A percentile compares a stretch with the other conserved stretches of the same genome.
Evolutionary conservation across 2,797 vertebrate species (phyloP).

Genomic region (Emydoidea blandingii): DNA sequence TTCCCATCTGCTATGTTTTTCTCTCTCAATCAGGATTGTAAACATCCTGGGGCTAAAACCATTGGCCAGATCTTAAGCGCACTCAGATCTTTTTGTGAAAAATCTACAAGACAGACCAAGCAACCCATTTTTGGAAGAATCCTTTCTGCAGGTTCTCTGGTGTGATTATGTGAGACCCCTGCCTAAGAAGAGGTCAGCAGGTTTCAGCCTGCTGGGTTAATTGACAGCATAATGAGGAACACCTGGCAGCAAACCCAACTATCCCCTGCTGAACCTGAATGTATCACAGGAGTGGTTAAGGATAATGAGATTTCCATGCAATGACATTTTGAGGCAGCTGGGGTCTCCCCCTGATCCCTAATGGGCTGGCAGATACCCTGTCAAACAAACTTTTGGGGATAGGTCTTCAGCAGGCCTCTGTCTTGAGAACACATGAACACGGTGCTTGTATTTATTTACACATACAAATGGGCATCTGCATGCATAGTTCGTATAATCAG

Average conservation of each 20-base stretch:
- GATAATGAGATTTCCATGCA: not conserved
- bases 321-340: fast-evolving
- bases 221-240: not conserved
- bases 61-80: fast-evolving
- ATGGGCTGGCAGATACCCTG: not conserved
- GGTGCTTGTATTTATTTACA: not conserved
- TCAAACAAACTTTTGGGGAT: not conserved
- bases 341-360: not conserved
- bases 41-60: not conserved
- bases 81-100: not conserved
- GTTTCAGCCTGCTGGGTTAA: slow-evolving; percentile 2
- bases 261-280: not conserved
- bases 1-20: not conserved
- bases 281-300: not conserved
- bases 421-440: not conserved
- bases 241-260: not conserved
- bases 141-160: fast-evolving
- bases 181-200: not conserved
- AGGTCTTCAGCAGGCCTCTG: not conserved
- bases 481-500: fast-evolving
- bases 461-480: fast-evolving
- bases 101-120: fast-evolving
- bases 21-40: not conserved
- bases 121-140: fast-evolving
- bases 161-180: not conserved